Conservation (phyloP, 2,888 invertebrate genomes). For the Halictus quadricinctus region DNA sequence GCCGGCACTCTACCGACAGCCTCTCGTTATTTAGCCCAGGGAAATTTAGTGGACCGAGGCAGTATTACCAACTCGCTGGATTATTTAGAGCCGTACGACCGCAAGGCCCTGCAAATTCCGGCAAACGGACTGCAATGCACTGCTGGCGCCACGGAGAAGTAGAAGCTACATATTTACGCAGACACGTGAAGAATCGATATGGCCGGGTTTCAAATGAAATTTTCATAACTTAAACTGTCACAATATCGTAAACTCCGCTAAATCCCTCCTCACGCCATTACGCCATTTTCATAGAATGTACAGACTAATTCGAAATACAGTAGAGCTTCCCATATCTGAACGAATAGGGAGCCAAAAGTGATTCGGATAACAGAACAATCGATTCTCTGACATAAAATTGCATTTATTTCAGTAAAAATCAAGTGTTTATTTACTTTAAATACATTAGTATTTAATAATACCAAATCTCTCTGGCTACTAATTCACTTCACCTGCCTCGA, state of each 20-base stretch:
- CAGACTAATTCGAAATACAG: not conserved
- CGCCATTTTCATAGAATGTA: not conserved
- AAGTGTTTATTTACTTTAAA: too few species aligned
- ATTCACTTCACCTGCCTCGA: too few species aligned
- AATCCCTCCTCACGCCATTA: too few species aligned
- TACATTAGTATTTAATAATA: too few species aligned
- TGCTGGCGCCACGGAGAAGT: constrained; percentile 37
- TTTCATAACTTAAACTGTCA: constrained; percentile 3
- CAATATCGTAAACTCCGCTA: not conserved
- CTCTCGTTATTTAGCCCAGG: constrained; percentile 57
- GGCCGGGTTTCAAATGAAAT: constrained; percentile 26
- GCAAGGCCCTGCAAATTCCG: constrained; percentile 65
- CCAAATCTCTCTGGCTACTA: too few species aligned
- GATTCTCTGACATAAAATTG: not conserved
- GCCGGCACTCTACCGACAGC: constrained; percentile 27
- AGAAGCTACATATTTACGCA: constrained; percentile 48
- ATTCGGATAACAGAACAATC: not conserved
- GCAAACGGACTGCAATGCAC: constrained; percentile 35
- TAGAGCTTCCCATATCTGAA: not conserved
- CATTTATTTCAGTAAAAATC: too few species aligned
- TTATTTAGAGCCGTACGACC: constrained; percentile 67
- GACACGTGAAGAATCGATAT: constrained; percentile 43
- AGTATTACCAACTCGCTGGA: constrained; percentile 69
- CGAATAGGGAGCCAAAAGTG: not conserved
- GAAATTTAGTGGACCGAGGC: constrained; percentile 66